Percentiles rank a stretch among this genome's conserved stretches.
These are phyloP conservation scores for Macquaria australasica DNA, from an alignment of 2,113 vertebrate species.

Conservation along the genomic window DNA sequence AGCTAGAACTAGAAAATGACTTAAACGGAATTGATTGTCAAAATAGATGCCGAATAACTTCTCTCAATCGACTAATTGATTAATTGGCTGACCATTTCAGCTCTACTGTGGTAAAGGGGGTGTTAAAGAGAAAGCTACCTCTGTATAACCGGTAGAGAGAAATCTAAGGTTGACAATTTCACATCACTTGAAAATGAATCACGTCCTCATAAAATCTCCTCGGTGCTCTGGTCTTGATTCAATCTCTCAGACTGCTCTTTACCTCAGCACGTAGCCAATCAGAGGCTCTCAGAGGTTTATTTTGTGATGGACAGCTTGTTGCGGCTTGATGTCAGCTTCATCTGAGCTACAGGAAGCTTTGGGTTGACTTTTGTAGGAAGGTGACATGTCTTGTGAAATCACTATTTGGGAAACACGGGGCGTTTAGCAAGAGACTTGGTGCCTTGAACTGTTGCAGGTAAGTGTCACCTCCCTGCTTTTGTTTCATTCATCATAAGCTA, in stretches of 20 bases:
- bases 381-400: slow-evolving; percentile 37
- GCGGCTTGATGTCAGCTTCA: neutral
- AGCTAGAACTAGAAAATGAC: neutral
- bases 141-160: too few relatives aligned
- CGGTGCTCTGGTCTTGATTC: too few relatives aligned
- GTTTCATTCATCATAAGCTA: slow-evolving; percentile 6
- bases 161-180: neutral
- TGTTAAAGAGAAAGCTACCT: neutral
- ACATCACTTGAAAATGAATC: neutral
- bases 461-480: neutral
- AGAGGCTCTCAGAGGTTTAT: neutral
- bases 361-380: neutral
- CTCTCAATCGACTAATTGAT: neutral
- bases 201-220: neutral
- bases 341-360: neutral
- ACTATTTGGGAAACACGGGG: slow-evolving; percentile 45
- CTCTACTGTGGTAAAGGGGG: neutral
- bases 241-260: neutral
- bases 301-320: neutral
- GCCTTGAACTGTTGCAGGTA: neutral
- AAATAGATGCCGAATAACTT: neutral
- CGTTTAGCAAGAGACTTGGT: slow-evolving; percentile 34
- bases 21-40: neutral
- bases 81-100: neutral
- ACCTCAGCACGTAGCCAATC: neutral